Conservation (phyloP, 2,888 invertebrate genomes). For the Poecilus cupreus region DNA sequence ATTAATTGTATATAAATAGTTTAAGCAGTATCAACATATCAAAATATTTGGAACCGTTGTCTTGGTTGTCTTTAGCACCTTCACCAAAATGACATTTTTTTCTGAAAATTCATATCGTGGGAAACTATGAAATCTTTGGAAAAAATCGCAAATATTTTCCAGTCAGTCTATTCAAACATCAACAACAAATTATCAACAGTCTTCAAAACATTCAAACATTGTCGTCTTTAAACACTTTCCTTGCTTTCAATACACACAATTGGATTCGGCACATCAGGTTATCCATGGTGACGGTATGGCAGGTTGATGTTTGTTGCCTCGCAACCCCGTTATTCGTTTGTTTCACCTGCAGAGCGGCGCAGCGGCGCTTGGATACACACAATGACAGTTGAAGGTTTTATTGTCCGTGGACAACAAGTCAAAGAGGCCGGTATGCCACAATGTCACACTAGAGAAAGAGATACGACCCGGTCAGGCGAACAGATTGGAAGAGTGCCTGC, state of each 20-base stretch:
- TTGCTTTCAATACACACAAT: neutral
- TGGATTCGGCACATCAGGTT: constrained; percentile 18
- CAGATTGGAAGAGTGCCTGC: neutral
- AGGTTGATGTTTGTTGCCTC: neutral
- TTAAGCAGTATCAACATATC: too few relatives aligned
- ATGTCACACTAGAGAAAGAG: constrained; percentile 13
- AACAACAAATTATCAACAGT: neutral
- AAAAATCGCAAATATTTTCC: too few relatives aligned
- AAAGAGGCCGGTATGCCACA: constrained; percentile 20
- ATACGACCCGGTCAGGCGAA: neutral
- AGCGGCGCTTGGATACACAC: constrained; percentile 7
- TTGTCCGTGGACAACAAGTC: constrained; percentile 29
- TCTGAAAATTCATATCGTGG: too few relatives aligned
- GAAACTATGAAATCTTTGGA: too few relatives aligned
- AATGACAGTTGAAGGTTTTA: constrained; percentile 47
- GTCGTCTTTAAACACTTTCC: neutral
- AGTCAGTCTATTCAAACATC: neutral
- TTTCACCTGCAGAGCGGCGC: constrained; percentile 38
- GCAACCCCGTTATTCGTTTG: constrained; percentile 46
- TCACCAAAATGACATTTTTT: too few relatives aligned
- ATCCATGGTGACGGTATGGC: neutral
- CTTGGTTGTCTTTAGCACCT: too few relatives aligned
- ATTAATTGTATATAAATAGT: too few relatives aligned
- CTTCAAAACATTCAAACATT: neutral
- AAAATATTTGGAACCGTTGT: too few relatives aligned